Base-by-base conservation (phyloP, 2,888 invertebrate species). In the Ichneumoninae sp. region DNA sequence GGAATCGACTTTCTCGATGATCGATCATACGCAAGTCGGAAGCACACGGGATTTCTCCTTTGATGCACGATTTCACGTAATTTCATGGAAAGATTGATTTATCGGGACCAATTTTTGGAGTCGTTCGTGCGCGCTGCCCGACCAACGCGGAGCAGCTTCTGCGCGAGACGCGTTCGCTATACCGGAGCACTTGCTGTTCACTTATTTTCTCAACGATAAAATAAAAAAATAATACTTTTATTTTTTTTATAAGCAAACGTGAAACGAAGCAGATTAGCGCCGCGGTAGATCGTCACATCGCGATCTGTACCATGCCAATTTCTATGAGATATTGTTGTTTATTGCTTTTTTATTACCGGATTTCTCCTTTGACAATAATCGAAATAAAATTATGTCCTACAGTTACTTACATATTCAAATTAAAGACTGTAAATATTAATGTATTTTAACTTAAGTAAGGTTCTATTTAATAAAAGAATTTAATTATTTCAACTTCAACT, bases 231-330 rank as follows among this genome's bases (percentile, higher is more conserved):
- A 1, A 54, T 19, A 10, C 19, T 7, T 5, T 47, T 30, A 0
- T 1, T 52, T 70, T 5, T 30, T 30, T 8, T 22, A 47, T 19
- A 50, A 44, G 60, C 30, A 65, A 26, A 40, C 26, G 10, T 13
- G 13, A 22, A 10, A 63, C 66, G 54, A 54, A 22, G 70, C 54
- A 57, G 52, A 65, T 63, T 52, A 52, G 30, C 47, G 54, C 10
- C n/a, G 66, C 60, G 60, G 60, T 68, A 76, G 19, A 60, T 76
- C 57, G 52, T 75, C 66, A 44, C 22, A 30, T 52, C 10, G 36
- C 22, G 40, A 26, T 19, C 30, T 66, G 78, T 66, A 36, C 60
- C 70, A 50, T 57, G 73, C 44, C 73, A 83, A 76, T 83, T 85
- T 82, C 68, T 79, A 82, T 76, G 76, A 82, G 44, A 40, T 75